Percentiles rank a stretch among this genome's conserved stretches.
phyloP scores from a whole-genome alignment of 2,113 vertebrate species.

The Oncorhynchus kisutch region DNA sequence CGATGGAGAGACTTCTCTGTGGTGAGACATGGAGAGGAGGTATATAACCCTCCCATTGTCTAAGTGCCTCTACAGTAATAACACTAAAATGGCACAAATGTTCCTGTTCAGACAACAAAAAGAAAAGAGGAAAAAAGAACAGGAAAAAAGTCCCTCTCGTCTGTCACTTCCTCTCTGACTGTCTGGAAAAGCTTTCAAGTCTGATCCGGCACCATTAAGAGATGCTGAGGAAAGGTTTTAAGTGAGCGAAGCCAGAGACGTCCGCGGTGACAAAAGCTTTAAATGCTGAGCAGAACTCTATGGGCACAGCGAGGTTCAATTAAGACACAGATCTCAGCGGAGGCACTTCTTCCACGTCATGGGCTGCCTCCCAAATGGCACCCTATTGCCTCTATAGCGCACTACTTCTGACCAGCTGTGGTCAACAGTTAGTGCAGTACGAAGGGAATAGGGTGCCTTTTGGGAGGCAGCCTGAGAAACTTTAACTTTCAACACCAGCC shows the following conservation, averaged over 20 bases:
- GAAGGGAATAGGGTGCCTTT: too few relatives aligned
- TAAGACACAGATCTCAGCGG: conserved; percentile 6
- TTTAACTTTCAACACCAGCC: neutral
- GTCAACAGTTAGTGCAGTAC: too few relatives aligned
- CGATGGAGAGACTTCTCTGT: neutral
- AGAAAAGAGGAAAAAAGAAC: neutral
- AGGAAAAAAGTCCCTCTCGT: neutral
- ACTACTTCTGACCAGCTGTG: too few relatives aligned
- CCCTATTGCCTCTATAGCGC: too few relatives aligned
- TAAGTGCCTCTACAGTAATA: conserved; percentile 34
- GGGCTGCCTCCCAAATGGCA: too few relatives aligned
- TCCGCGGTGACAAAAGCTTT: conserved; percentile 4
- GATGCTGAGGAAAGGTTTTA: conserved; percentile 1
- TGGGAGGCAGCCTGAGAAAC: conserved; percentile 5
- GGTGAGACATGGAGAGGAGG: too few relatives aligned
- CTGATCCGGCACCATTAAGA: neutral
- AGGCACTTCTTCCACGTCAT: neutral
- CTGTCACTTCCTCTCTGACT: neutral
- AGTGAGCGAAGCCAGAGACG: neutral
- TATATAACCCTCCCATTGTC: conserved; percentile 5
- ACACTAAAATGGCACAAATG: conserved; percentile 33
- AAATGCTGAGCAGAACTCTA: neutral
- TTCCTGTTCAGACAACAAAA: conserved; percentile 30
- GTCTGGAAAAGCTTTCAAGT: neutral
- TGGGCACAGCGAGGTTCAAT: conserved; percentile 8